These are phyloP conservation scores for Drosophila robusta DNA, from an alignment of 2,888 invertebrate genomes.

Conservation along the genomic window DNA sequence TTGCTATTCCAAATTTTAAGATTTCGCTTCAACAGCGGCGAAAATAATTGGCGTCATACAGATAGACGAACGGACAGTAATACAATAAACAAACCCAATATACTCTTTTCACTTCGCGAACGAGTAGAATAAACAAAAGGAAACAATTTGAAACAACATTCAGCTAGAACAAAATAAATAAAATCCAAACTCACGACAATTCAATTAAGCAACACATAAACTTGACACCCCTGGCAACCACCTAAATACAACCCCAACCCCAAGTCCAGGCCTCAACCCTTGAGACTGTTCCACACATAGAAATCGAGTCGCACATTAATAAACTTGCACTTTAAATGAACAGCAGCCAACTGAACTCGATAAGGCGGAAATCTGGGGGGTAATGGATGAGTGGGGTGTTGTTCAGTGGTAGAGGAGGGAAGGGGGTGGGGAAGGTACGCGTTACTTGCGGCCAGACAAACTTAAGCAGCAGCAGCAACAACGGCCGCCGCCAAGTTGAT, in stretches of 20 bases:
- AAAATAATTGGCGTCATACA: no score
- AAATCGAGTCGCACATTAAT: slow-evolving; percentile 62
- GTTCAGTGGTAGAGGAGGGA: not conserved
- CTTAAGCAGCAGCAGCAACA: slow-evolving; percentile 59
- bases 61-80: no score
- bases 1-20: no score
- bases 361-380: slow-evolving; percentile 8
- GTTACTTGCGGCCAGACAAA: slow-evolving; percentile 67
- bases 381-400: not conserved
- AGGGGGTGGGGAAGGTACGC: not conserved
- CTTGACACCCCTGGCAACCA: slow-evolving; percentile 56
- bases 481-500: slow-evolving; percentile 59
- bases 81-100: no score
- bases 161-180: slow-evolving; percentile 37
- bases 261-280: not conserved
- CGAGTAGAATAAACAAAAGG: slow-evolving; percentile 1
- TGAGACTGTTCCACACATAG: slow-evolving; percentile 15
- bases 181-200: slow-evolving; percentile 64
- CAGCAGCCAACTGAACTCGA: slow-evolving; percentile 45
- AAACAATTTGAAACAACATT: slow-evolving; percentile 39
- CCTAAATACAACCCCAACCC: slow-evolving; percentile 7
- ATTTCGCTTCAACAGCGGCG: no score
- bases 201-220: slow-evolving; percentile 78
- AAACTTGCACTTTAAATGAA: slow-evolving; percentile 74
- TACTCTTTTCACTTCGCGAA: no score